Percentiles rank a stretch among this genome's conserved stretches.
Evolutionary conservation across 2,888 invertebrate species (phyloP).

Genomic region (Clanis bilineata): DNA sequence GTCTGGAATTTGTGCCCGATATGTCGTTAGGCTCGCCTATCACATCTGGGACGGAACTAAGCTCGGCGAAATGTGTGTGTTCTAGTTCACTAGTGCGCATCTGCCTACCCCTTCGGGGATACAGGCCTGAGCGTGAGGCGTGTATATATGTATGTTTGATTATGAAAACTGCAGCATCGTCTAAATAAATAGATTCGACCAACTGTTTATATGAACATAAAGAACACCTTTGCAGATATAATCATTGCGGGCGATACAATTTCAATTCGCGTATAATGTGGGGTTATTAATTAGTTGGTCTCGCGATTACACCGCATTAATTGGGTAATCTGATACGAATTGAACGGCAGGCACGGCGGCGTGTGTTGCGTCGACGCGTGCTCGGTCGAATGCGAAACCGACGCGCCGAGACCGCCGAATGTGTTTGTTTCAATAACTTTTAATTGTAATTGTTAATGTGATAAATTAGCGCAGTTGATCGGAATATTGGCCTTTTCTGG

Average conservation of each 20-base stretch:
- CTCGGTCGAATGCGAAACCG: slow-evolving; percentile 1
- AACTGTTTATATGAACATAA: not conserved
- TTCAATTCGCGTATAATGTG: slow-evolving; percentile 59
- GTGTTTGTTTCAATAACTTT: slow-evolving; percentile 1
- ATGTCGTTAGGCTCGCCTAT: too few relatives aligned
- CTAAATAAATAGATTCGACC: too few relatives aligned
- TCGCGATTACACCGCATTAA: slow-evolving; percentile 70
- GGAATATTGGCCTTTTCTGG: not conserved
- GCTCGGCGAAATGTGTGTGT: too few relatives aligned
- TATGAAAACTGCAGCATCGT: too few relatives aligned
- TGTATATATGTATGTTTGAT: too few relatives aligned
- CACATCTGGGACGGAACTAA: too few relatives aligned
- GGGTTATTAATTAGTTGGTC: slow-evolving; percentile 64
- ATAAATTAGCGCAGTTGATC: not conserved
- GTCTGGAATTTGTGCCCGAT: too few relatives aligned
- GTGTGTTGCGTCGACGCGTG: not conserved
- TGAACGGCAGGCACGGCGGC: slow-evolving; percentile 42
- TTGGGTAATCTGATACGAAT: slow-evolving; percentile 73
- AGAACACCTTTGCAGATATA: slow-evolving; percentile 22
- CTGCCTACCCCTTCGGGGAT: not conserved
- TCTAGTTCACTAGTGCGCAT: too few relatives aligned
- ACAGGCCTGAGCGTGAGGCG: not conserved
- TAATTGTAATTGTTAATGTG: slow-evolving; percentile 4
- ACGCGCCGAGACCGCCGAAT: not conserved
- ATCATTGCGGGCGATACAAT: slow-evolving; percentile 63